phyloP scores from a whole-genome alignment of 2,797 vertebrate species.

The Periparus ater region DNA sequence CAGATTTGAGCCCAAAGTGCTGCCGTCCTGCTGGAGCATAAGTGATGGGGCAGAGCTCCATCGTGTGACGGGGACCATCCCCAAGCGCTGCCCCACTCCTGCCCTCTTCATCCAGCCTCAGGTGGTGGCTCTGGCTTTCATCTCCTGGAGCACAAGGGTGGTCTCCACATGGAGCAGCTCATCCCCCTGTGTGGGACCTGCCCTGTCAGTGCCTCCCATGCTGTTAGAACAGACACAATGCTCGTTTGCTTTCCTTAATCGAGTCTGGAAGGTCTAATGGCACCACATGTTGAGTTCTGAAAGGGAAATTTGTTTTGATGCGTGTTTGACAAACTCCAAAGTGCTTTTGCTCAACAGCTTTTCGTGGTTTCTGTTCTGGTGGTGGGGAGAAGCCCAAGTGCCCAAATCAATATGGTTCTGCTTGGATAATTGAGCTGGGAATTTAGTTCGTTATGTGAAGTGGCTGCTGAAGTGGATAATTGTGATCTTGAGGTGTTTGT shows the following conservation, averaged over 20 bases:
- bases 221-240: accelerated
- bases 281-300: neutral
- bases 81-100: neutral
- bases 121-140: neutral
- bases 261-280: neutral
- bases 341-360: neutral
- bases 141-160: neutral
- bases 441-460: neutral
- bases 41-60: neutral
- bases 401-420: neutral
- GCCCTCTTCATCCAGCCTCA: neutral
- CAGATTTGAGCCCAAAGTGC: neutral
- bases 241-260: neutral
- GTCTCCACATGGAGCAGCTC: neutral
- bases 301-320: neutral
- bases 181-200: accelerated
- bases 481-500: conserved; percentile 20
- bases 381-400: neutral
- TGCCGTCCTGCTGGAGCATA: neutral
- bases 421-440: conserved; percentile 4
- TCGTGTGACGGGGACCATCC: accelerated
- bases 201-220: neutral
- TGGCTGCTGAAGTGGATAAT: conserved; percentile 19
- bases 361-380: accelerated
- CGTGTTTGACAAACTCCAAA: neutral